Evolutionary conservation across 1,140 invertebrate genomes (phyloP), one percentile per base, ranked within the genome.

Genomic region (Lutraria rhynchaena): DNA sequence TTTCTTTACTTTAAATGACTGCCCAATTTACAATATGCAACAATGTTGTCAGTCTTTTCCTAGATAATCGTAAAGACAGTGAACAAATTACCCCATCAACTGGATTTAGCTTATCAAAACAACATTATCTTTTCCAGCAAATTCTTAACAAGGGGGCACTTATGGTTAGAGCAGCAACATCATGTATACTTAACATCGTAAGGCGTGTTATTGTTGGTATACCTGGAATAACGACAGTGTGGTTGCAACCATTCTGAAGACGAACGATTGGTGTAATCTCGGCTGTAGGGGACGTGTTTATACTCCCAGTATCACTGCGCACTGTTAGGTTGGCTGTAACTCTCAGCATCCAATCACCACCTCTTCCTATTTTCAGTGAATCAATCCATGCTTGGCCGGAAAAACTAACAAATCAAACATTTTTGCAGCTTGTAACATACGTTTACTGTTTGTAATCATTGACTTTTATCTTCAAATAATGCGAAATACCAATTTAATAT

Each of bases 161-260:
- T n/a, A n/a, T n/a, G n/a, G n/a, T n/a, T n/a, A n/a, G n/a, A n/a
- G n/a, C n/a, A n/a, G n/a, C n/a, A n/a, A n/a, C n/a, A n/a, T n/a
- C n/a, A n/a, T n/a, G n/a, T n/a, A n/a, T n/a, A n/a, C n/a, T n/a
- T n/a, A n/a, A n/a, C n/a, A n/a, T n/a, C n/a, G n/a, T n/a, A n/a
- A n/a, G n/a, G n/a, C n/a, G n/a, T n/a, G n/a, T n/a, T n/a, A n/a
- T n/a, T n/a, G n/a, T n/a, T n/a, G n/a, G n/a, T n/a, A 61, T 69
- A 76, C 81, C 71, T n/a, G 73, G 63, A 46, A 70, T 41, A 3
- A 31, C 51, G 7, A 76, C 33, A n/a, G 55, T 58, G 33, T 69
- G 24, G n/a, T 71, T 51, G 46, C 67, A 71, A 41, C 67, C 67
- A 33, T 15, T 5, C 15, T 71, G 46, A 15, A 71, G 49, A 15